phyloP scores from a whole-genome alignment of 2,888 invertebrate species.

The Hydriomena furcata region DNA sequence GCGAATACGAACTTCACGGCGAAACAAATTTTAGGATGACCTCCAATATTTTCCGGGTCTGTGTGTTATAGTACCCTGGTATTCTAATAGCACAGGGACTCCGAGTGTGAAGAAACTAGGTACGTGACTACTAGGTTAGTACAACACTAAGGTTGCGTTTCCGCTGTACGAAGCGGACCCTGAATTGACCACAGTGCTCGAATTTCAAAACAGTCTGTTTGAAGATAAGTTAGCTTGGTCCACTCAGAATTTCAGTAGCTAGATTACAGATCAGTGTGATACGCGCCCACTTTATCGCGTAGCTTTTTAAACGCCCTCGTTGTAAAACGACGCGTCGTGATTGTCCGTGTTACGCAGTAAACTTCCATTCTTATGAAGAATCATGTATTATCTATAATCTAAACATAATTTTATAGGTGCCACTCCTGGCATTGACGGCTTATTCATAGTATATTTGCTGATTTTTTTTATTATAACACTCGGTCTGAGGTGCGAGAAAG shows the following conservation, averaged over 20 bases:
- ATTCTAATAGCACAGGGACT: no score
- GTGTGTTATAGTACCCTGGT: no score
- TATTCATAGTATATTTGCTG: constrained; percentile 16
- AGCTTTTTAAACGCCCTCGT: constrained; percentile 77
- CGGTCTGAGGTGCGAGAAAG: neutral
- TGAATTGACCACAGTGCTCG: no score
- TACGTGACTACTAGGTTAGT: no score
- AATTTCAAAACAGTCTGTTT: neutral
- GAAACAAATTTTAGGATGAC: no score
- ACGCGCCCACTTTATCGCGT: constrained; percentile 57
- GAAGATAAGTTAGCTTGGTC: no score
- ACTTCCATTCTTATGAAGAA: constrained; percentile 67
- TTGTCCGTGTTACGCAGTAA: constrained; percentile 82
- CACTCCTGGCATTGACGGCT: constrained; percentile 30
- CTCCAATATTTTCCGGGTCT: no score
- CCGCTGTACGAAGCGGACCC: no score
- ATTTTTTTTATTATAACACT: neutral
- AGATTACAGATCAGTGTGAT: constrained; percentile 50
- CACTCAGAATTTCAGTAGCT: neutral
- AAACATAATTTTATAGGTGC: constrained; percentile 52
- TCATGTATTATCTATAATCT: constrained; percentile 66
- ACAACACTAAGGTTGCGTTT: no score
- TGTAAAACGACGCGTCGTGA: constrained; percentile 75
- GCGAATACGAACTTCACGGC: no score
- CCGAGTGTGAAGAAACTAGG: no score